Conservation (phyloP, 2,888 invertebrate genomes). For the Amphimallon solstitiale region DNA sequence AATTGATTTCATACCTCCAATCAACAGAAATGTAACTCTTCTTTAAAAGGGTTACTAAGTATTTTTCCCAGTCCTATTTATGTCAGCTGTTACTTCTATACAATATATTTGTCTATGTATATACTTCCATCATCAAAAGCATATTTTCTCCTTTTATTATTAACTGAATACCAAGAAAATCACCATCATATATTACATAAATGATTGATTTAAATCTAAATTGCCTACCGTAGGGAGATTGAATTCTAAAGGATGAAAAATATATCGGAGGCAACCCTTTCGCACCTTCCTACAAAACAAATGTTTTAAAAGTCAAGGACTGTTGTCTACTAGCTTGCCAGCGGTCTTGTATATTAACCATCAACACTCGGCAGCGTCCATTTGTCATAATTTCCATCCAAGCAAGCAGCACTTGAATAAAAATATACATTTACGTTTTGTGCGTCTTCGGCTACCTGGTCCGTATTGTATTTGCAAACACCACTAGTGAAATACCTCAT, state of each 20-base stretch:
- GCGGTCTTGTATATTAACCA: slow-evolving; percentile 21
- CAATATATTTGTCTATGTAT: background rate
- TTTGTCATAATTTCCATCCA: slow-evolving; percentile 26
- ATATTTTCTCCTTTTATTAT: background rate
- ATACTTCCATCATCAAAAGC: background rate
- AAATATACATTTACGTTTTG: slow-evolving; percentile 28
- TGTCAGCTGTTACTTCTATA: background rate
- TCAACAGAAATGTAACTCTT: too few species aligned
- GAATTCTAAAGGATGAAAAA: slow-evolving; percentile 7
- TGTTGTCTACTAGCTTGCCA: background rate
- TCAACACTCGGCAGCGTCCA: slow-evolving; percentile 23
- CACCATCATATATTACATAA: slow-evolving; percentile 19
- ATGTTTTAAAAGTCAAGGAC: background rate
- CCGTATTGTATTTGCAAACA: slow-evolving; percentile 9
- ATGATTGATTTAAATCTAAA: slow-evolving; percentile 31
- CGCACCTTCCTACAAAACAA: background rate
- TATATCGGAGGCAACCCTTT: too few species aligned
- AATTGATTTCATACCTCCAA: too few species aligned
- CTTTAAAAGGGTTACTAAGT: too few species aligned
- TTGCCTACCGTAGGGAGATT: slow-evolving; percentile 20
- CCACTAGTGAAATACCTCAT: slow-evolving; percentile 4
- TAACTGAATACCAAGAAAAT: slow-evolving; percentile 23
- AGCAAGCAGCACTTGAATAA: slow-evolving; percentile 22
- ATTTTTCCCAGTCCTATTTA: background rate
- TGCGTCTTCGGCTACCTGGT: slow-evolving; percentile 19